Percentiles rank a stretch among this genome's conserved stretches.
Conservation (phyloP, 2,797 vertebrate genomes). For the Sebastes taczanowskii region DNA sequence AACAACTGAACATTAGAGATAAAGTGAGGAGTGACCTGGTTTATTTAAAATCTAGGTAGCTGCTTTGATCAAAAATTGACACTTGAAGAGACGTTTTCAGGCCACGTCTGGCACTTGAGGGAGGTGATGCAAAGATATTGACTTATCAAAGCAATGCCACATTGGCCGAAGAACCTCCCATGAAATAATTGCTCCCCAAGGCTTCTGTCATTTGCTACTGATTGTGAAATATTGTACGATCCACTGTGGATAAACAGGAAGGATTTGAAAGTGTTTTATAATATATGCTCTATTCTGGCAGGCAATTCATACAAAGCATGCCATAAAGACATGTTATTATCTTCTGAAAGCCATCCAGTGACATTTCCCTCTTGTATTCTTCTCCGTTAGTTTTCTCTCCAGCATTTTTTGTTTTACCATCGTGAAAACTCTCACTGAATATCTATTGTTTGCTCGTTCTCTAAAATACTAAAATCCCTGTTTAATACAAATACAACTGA, state of each 20-base stretch:
- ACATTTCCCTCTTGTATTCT: background rate
- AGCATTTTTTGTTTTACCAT: background rate
- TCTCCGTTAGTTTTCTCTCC: background rate
- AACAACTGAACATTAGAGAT: background rate
- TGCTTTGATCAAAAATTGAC: conserved; percentile 57
- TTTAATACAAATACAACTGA: background rate
- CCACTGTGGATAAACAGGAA: conserved; percentile 11
- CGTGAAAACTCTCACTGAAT: background rate
- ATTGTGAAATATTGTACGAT: conserved; percentile 25
- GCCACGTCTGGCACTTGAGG: conserved; percentile 15
- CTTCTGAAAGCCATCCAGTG: conserved; percentile 16
- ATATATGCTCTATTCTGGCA: conserved; percentile 1
- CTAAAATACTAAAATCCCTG: conserved; percentile 1
- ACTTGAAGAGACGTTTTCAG: conserved; percentile 24
- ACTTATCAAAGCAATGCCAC: conserved; percentile 37
- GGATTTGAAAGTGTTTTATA: conserved; percentile 10
- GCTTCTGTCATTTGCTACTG: conserved; percentile 45
- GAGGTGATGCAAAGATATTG: conserved; percentile 53
- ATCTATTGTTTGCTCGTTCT: background rate
- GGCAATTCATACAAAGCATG: background rate
- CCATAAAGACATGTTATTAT: conserved; percentile 25
- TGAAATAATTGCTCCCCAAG: conserved; percentile 41
- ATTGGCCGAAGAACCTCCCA: conserved; percentile 26
- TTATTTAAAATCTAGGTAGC: conserved; percentile 33
- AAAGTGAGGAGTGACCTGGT: conserved; percentile 31